Percentiles rank a stretch among this genome's conserved stretches.
phyloP scores from a whole-genome alignment of 1,140 invertebrate species.

The Atta texana region DNA sequence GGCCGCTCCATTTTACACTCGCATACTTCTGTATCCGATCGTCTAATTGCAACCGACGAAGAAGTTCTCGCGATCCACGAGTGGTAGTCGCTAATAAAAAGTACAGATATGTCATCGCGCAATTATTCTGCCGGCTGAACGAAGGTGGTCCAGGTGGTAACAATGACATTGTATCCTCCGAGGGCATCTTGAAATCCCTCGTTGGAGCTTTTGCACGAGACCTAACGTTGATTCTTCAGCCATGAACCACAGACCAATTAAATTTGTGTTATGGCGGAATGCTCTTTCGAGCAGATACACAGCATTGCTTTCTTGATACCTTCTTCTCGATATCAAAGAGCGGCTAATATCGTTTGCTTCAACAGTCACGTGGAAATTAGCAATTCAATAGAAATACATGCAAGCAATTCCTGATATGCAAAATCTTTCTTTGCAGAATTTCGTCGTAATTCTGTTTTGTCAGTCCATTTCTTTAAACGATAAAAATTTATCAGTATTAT shows the following conservation, averaged over 20 bases:
- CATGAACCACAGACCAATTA: constrained; percentile 18
- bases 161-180: constrained; percentile 53
- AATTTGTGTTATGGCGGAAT: constrained; percentile 55
- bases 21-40: constrained; percentile 70
- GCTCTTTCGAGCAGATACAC: constrained; percentile 48
- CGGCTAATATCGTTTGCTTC: constrained; percentile 9
- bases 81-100: constrained; percentile 67
- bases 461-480: not conserved
- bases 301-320: constrained; percentile 27
- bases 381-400: constrained; percentile 44
- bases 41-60: constrained; percentile 71
- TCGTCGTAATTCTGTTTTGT: not conserved
- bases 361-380: constrained; percentile 33
- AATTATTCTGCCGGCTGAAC: constrained; percentile 60
- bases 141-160: constrained; percentile 51
- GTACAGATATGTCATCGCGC: constrained; percentile 65
- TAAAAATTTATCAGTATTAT: constrained; percentile 16
- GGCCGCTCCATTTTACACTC: constrained; percentile 76
- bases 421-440: constrained; percentile 10
- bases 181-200: constrained; percentile 17
- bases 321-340: not conserved
- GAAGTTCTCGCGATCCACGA: constrained; percentile 44
- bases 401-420: constrained; percentile 26
- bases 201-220: not conserved
- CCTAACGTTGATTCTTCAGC: constrained; percentile 2